Conservation (phyloP, 1,140 invertebrate species). For the Medauroidea extradentata region DNA sequence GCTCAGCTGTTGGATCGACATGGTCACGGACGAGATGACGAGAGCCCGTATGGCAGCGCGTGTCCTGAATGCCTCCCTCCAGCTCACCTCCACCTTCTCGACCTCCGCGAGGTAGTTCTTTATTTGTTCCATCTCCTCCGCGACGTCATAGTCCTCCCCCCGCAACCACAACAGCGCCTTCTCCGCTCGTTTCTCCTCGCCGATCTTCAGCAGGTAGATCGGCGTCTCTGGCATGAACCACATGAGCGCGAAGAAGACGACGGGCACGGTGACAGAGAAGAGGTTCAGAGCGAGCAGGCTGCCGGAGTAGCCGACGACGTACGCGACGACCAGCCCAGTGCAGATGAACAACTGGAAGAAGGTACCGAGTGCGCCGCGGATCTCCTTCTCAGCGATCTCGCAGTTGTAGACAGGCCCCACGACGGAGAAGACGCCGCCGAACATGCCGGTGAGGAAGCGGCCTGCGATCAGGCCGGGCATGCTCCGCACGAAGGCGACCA, state of each 20-base stretch:
- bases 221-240: conserved; percentile 45
- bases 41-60: conserved; percentile 48
- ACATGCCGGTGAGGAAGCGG: conserved; percentile 43
- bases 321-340: conserved; percentile 49
- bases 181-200: conserved; percentile 33
- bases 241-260: conserved; percentile 40
- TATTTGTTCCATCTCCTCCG: conserved; percentile 45
- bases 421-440: conserved; percentile 48
- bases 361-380: conserved; percentile 49
- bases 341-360: conserved; percentile 49
- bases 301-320: conserved; percentile 47
- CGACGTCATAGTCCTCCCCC: conserved; percentile 36
- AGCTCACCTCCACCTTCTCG: conserved; percentile 32
- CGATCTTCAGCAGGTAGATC: conserved; percentile 23
- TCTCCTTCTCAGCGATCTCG: conserved; percentile 51
- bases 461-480: conserved; percentile 33
- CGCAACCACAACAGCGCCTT: conserved; percentile 34
- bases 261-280: conserved; percentile 46
- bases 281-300: conserved; percentile 47
- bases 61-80: conserved; percentile 34
- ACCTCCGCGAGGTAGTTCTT: conserved; percentile 22
- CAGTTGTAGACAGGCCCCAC: conserved; percentile 50
- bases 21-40: conserved; percentile 45
- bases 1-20: conserved; percentile 57
- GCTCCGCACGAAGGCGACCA: conserved; percentile 33